phyloP scores from a whole-genome alignment of 2,797 vertebrate genomes.

The Lacerta bilineata region DNA sequence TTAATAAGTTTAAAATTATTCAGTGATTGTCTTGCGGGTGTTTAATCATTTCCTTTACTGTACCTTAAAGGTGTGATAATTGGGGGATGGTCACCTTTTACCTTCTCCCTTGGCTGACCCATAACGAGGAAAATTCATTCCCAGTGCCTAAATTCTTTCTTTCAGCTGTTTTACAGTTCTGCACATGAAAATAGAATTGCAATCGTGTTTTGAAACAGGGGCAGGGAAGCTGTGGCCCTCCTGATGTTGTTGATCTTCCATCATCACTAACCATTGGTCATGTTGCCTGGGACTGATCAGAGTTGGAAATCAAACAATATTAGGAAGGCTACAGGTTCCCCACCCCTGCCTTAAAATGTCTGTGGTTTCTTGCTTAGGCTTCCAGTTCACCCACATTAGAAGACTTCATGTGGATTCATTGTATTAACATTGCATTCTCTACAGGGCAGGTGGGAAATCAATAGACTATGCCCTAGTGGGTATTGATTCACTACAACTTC shows the following conservation, averaged over 20 bases:
- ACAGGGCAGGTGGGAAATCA: not conserved
- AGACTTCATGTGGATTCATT: not conserved
- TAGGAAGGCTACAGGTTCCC: too few relatives aligned
- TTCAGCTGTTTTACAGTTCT: not conserved
- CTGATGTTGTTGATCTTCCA: not conserved
- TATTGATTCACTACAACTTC: too few relatives aligned
- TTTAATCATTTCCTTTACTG: constrained; percentile 11
- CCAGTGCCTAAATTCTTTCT: not conserved
- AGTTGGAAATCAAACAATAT: too few relatives aligned
- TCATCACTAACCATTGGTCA: not conserved
- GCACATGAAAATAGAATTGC: not conserved
- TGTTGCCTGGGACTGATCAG: not conserved
- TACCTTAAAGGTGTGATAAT: constrained; percentile 1
- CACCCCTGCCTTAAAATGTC: not conserved
- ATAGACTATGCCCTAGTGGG: too few relatives aligned
- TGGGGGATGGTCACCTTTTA: not conserved
- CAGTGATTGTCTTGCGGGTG: not conserved
- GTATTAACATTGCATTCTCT: constrained; percentile 3
- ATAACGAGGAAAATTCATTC: constrained; percentile 24
- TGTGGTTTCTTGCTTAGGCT: constrained; percentile 6
- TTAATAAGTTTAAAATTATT: constrained; percentile 33
- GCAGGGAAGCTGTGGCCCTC: not conserved
- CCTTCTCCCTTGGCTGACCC: not conserved
- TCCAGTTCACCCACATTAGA: not conserved
- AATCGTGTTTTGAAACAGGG: not conserved